Evolutionary conservation across 2,888 invertebrate species (phyloP).

Genomic region (Epistrophella euchroma): DNA sequence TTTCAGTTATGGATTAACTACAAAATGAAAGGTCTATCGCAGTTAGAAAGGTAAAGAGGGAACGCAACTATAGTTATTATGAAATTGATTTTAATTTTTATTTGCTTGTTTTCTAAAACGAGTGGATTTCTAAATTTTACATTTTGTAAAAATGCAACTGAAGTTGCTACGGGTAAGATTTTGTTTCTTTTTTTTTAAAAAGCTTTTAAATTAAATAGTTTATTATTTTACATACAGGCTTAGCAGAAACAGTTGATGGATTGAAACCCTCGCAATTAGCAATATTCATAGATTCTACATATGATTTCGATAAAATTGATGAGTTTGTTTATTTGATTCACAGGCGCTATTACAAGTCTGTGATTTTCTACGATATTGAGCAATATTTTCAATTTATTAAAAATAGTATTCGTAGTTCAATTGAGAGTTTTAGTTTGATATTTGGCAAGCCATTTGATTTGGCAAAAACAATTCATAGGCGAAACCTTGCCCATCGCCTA

Average conservation of each 20-base stretch:
- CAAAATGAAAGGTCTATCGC: not conserved
- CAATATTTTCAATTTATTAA: slow-evolving; percentile 81
- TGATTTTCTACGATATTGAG: slow-evolving; percentile 81
- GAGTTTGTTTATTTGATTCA: slow-evolving; percentile 82
- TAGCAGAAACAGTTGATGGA: slow-evolving; percentile 82
- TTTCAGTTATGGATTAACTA: not conserved
- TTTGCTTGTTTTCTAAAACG: slow-evolving; percentile 7
- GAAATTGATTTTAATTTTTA: slow-evolving; percentile 26
- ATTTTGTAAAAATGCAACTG: not conserved
- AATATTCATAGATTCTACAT: slow-evolving; percentile 78
- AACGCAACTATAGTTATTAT: slow-evolving; percentile 2
- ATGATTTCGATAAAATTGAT: slow-evolving; percentile 79
- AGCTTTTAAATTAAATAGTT: not conserved
- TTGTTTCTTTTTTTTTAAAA: not conserved
- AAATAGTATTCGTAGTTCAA: slow-evolving; percentile 79
- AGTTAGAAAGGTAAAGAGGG: not conserved
- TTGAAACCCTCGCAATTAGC: slow-evolving; percentile 80
- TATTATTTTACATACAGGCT: slow-evolving; percentile 77
- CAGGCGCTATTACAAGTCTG: slow-evolving; percentile 79
- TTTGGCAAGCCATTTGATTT: slow-evolving; percentile 81
- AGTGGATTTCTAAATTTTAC: slow-evolving; percentile 29
- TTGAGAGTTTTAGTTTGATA: slow-evolving; percentile 82
- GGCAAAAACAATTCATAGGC: slow-evolving; percentile 78
- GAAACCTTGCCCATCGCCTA: slow-evolving; percentile 80
- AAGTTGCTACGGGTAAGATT: slow-evolving; percentile 51